Evolutionary conservation across 2,888 invertebrate genomes (phyloP).

Genomic region (Drosophila kuntzei): DNA sequence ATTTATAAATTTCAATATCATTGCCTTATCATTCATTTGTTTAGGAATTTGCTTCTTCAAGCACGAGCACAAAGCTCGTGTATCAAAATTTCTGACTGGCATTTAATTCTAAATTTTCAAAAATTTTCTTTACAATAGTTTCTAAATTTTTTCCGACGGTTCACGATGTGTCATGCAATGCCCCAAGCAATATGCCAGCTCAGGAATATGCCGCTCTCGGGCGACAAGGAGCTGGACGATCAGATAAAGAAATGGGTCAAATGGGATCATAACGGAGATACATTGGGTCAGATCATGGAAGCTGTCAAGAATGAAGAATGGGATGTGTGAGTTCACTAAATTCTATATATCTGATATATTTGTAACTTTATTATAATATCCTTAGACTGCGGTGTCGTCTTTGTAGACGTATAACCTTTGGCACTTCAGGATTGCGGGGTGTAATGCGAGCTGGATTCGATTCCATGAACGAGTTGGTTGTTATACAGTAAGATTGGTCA

Average conservation of each 20-base stretch:
- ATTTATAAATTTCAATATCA: neutral
- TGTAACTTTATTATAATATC: neutral
- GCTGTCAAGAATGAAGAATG: slow-evolving; percentile 87
- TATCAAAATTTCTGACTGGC: slow-evolving; percentile 1
- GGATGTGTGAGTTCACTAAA: slow-evolving; percentile 65
- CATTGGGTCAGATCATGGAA: slow-evolving; percentile 88
- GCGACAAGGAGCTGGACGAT: slow-evolving; percentile 87
- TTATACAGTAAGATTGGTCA: slow-evolving; percentile 79
- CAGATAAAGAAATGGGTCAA: slow-evolving; percentile 91
- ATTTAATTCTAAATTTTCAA: neutral
- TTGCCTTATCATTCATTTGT: neutral
- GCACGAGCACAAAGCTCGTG: slow-evolving; percentile 14
- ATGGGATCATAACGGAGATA: slow-evolving; percentile 91
- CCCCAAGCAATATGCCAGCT: slow-evolving; percentile 60
- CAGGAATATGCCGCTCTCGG: slow-evolving; percentile 62
- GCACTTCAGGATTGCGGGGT: slow-evolving; percentile 87
- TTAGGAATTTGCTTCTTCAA: neutral
- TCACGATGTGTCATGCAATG: slow-evolving; percentile 45
- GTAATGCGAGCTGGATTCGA: slow-evolving; percentile 97
- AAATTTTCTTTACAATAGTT: slow-evolving; percentile 5
- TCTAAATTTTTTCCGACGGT: neutral
- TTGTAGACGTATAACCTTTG: slow-evolving; percentile 10
- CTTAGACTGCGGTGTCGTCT: slow-evolving; percentile 17
- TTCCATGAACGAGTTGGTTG: slow-evolving; percentile 98
- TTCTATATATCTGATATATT: neutral